Percentiles rank a stretch among this genome's conserved stretches.
phyloP scores from a whole-genome alignment of 2,888 invertebrate genomes.

The Orgyia antiqua region DNA sequence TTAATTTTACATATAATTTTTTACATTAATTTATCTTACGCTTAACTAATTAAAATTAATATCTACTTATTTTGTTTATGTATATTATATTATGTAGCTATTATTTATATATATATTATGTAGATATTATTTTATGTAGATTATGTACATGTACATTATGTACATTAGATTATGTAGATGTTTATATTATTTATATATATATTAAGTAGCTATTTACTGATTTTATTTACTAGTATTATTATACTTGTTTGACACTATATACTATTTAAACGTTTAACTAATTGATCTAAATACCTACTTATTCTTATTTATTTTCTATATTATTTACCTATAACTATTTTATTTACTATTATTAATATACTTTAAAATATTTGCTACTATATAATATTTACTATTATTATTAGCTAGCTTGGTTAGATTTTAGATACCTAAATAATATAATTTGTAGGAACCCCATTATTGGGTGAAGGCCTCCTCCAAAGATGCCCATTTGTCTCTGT shows the following conservation, averaged over 20 bases:
- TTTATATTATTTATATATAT: no score
- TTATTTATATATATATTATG: no score
- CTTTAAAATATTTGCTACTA: conserved; percentile 2
- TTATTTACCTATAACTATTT: neutral
- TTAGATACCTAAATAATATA: conserved; percentile 1
- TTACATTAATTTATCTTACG: no score
- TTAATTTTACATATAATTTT: neutral
- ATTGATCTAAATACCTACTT: conserved; percentile 1
- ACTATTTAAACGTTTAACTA: conserved; percentile 1
- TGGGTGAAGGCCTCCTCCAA: conserved; percentile 1
- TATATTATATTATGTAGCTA: no score
- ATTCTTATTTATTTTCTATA: conserved; percentile 1
- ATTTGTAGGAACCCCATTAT: neutral
- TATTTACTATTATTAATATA: conserved; percentile 1
- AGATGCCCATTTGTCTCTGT: neutral
- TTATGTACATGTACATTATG: no score
- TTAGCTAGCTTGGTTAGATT: conserved; percentile 2
- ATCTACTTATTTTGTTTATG: no score
- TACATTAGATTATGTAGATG: no score
- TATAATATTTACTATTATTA: conserved; percentile 1
- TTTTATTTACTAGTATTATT: conserved; percentile 1
- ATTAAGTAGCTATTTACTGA: conserved; percentile 2
- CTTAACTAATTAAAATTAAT: no score
- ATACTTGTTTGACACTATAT: conserved; percentile 1
- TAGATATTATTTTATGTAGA: no score